Conservation (phyloP, 2,113 vertebrate species). For the Seriola quinqueradiata region DNA sequence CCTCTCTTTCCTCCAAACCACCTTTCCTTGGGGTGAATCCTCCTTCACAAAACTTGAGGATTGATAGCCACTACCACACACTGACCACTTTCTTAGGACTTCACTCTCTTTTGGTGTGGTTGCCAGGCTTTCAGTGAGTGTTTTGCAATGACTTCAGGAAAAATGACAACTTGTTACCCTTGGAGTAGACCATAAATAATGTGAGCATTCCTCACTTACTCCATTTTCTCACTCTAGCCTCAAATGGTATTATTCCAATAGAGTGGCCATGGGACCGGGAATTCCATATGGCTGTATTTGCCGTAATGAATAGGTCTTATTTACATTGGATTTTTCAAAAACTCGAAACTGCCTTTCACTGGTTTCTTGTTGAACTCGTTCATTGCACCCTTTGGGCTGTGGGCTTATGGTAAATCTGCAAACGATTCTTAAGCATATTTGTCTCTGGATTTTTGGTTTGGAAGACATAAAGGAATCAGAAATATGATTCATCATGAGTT, state of each 20-base stretch:
- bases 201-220: conserved; percentile 43
- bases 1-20: conserved; percentile 34
- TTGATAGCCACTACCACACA: conserved; percentile 56
- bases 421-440: conserved; percentile 65
- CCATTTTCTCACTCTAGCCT: conserved; percentile 29
- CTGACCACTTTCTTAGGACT: conserved; percentile 60
- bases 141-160: conserved; percentile 49
- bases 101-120: conserved; percentile 32
- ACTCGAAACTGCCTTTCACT: conserved; percentile 29
- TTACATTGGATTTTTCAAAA: conserved; percentile 53
- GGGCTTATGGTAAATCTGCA: conserved; percentile 58
- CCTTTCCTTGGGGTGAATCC: conserved; percentile 41
- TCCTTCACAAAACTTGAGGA: conserved; percentile 35
- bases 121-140: conserved; percentile 9
- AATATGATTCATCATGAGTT: conserved; percentile 60
- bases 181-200: conserved; percentile 49
- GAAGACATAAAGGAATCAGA: conserved; percentile 50
- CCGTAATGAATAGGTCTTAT: conserved; percentile 67
- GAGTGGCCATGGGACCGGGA: conserved; percentile 15
- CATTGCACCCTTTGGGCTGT: conserved; percentile 54
- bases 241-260: conserved; percentile 51
- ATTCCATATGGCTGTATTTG: conserved; percentile 37
- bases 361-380: conserved; percentile 40
- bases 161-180: conserved; percentile 58
- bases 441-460: conserved; percentile 63